Evolutionary conservation across 2,888 invertebrate species (phyloP), one percentile per base, ranked within the genome.

Genomic region (Tanytarsus gracilentus): DNA sequence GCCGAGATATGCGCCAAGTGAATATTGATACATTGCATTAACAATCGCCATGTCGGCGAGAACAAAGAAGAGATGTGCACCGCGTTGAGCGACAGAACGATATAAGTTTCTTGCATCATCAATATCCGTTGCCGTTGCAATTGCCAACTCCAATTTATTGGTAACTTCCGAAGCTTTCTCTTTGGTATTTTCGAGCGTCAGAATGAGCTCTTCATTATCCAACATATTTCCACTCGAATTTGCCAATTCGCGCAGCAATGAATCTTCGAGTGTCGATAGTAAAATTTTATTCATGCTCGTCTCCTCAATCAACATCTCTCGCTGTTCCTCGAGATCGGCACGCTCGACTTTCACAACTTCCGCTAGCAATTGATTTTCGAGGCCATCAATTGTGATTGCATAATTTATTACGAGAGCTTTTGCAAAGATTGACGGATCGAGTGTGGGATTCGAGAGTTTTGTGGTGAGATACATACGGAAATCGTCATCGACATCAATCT

Each of bases 21-120:
- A 92, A 72, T 93, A 94, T 68, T 95, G 94, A 69, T 95, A 95
- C 94, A 95, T 95, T 33, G 81, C 75, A 71, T 90, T 92, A 3
- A 95, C 88, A 0, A 80, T 79, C 0, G 92, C 85, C 90, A 95
- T 89, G 69, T 94, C 92, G 0, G 90, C 84, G 18, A 95, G 75
- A 0, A 93, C 90, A 70, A 94, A 95, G 75, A 93, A 95, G 53
- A 95, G 75, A 53, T 93, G 86, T 4, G 94, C 92, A 4, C 93
- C 94, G 56, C 93, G 80, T 66, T 82, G 84, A 0, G 94, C 92
- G 0, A 86, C 91, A 0, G 88, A 82, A 26, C 92, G 79, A 74
- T 95, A 95, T 0, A 87, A 88, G 66, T 93, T 88, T 49, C 94
- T 78, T 0, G 92, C 75, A 60, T 79, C 79, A 68, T 94, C 92